phyloP scores from a whole-genome alignment of 2,888 invertebrate genomes.

The Brenthis ino region DNA sequence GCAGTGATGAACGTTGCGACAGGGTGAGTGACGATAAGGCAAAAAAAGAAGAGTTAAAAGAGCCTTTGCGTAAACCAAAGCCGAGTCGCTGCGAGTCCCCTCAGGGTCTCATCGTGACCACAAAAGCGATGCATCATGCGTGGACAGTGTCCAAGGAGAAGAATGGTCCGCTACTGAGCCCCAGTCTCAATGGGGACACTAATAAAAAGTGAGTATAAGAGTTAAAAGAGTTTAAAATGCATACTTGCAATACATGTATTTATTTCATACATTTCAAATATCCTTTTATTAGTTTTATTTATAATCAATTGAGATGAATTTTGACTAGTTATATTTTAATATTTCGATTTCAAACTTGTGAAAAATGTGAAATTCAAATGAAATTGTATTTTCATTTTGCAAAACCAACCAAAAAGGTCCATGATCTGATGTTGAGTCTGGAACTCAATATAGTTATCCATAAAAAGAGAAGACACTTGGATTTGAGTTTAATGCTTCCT shows the following conservation, averaged over 20 bases:
- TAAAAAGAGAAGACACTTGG: too few species aligned
- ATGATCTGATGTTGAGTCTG: too few species aligned
- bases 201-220: constrained; percentile 62
- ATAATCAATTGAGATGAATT: too few species aligned
- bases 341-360: not conserved
- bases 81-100: constrained; percentile 65
- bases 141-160: constrained; percentile 75
- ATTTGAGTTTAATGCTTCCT: too few species aligned
- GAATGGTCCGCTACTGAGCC: constrained; percentile 69
- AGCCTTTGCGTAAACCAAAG: constrained; percentile 55
- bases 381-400: too few species aligned
- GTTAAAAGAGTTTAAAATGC: not conserved
- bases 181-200: constrained; percentile 77
- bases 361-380: too few species aligned
- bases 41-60: constrained; percentile 16
- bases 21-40: constrained; percentile 35
- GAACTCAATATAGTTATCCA: too few species aligned
- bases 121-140: constrained; percentile 67
- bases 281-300: too few species aligned
- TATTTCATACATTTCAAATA: too few species aligned
- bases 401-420: too few species aligned
- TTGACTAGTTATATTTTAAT: too few species aligned
- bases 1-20: constrained; percentile 66
- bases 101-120: constrained; percentile 60
- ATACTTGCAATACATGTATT: not conserved